Conservation (phyloP, 2,888 invertebrate species). For the Dilophus febrilis region DNA sequence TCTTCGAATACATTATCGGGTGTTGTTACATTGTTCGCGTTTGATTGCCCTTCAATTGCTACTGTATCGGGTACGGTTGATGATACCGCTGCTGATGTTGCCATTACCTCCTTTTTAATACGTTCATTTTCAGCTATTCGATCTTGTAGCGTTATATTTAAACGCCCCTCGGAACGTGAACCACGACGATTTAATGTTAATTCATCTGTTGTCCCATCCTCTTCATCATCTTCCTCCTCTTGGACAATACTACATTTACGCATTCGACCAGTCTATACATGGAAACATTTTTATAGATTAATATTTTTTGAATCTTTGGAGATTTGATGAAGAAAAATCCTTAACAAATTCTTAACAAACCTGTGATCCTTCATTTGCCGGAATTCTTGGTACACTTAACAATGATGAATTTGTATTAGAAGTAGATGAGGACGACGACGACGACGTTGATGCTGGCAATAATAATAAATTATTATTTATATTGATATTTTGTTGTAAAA, state of each 20-base stretch:
- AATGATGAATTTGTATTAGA: slow-evolving; percentile 3
- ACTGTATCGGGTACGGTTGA: slow-evolving; percentile 8
- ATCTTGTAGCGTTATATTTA: slow-evolving; percentile 52
- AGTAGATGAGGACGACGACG: no score
- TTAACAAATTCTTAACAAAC: slow-evolving; percentile 24
- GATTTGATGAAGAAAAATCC: not conserved
- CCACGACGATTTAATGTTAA: slow-evolving; percentile 45
- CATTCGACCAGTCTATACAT: slow-evolving; percentile 36
- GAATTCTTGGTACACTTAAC: slow-evolving; percentile 47
- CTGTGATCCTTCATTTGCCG: slow-evolving; percentile 45
- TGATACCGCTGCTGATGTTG: slow-evolving; percentile 18
- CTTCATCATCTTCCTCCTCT: slow-evolving; percentile 83
- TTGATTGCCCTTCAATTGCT: slow-evolving; percentile 7
- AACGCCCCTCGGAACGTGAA: slow-evolving; percentile 62
- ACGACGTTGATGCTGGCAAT: not conserved
- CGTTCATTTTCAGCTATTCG: slow-evolving; percentile 39
- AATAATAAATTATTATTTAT: slow-evolving; percentile 1
- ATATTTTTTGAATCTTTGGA: slow-evolving; percentile 3
- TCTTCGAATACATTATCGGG: slow-evolving; percentile 2
- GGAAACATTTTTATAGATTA: not conserved
- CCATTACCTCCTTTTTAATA: slow-evolving; percentile 37
- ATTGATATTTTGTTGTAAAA: not conserved
- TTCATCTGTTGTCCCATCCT: slow-evolving; percentile 35
- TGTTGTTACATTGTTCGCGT: slow-evolving; percentile 11
- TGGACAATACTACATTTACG: slow-evolving; percentile 85